phyloP scores from a whole-genome alignment of 2,113 vertebrate species.

The Tychaedon coryphoeus region DNA sequence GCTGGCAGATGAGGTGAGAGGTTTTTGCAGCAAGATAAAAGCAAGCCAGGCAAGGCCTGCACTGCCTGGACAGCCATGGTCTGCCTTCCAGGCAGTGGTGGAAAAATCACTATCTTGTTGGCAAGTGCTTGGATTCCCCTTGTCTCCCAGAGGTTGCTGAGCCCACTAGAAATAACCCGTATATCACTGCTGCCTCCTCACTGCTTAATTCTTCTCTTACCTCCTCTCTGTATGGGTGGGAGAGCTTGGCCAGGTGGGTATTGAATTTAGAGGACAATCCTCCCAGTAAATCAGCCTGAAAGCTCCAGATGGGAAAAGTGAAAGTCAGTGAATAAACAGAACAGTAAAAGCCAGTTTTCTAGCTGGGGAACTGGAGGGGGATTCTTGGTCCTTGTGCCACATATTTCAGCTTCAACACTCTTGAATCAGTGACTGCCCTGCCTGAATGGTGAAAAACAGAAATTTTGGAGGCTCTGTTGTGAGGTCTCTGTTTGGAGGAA shows the following conservation, averaged over 20 bases:
- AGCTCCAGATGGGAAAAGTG: not conserved
- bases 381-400: not conserved
- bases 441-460: not conserved
- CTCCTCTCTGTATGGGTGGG: not conserved
- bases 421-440: not conserved
- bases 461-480: not conserved
- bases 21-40: not conserved
- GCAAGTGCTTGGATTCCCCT: not conserved
- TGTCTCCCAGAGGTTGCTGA: not conserved
- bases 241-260: not conserved
- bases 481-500: not conserved
- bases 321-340: not conserved
- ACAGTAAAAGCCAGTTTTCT: not conserved
- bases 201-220: not conserved
- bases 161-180: not conserved
- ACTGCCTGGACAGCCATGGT: accelerated
- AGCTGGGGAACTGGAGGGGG: not conserved
- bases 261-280: not conserved
- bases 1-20: not conserved
- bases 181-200: not conserved
- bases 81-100: not conserved
- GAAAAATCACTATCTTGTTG: not conserved
- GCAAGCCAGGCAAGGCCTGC: not conserved
- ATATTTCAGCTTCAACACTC: not conserved
- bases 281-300: not conserved